These are phyloP conservation scores for Montipora sp. DNA, from an alignment of 64 coral and sea anemone species.

Conservation along the genomic window DNA sequence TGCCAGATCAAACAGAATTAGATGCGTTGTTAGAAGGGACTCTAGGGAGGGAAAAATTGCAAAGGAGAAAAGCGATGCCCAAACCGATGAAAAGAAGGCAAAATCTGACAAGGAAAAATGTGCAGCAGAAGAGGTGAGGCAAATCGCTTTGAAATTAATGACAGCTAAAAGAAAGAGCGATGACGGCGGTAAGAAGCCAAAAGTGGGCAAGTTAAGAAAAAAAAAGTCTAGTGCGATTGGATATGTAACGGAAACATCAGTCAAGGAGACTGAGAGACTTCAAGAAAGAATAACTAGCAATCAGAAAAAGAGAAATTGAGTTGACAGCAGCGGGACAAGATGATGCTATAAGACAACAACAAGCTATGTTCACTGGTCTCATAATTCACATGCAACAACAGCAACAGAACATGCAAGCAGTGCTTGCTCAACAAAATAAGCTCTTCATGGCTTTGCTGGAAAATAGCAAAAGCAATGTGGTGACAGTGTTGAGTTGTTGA, in stretches of 20 bases:
- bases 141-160: too few species aligned
- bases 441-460: neutral
- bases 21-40: conserved; percentile 34
- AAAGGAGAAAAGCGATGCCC: conserved; percentile 1
- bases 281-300: too few species aligned
- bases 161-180: neutral
- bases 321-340: too few species aligned
- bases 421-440: neutral
- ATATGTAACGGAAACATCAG: too few species aligned
- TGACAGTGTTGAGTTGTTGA: neutral
- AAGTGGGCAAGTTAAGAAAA: too few species aligned
- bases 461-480: neutral
- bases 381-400: neutral
- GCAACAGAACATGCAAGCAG: neutral
- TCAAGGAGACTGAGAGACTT: too few species aligned
- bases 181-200: neutral
- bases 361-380: conserved; percentile 12
- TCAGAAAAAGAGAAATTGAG: too few species aligned
- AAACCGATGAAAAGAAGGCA: conserved; percentile 14
- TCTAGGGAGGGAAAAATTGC: neutral
- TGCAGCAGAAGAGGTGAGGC: neutral
- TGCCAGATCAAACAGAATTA: conserved; percentile 17
- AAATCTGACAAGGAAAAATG: conserved; percentile 4
- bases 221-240: neutral
- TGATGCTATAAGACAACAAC: too few species aligned